These are phyloP conservation scores for Sinosuthora webbiana DNA, from an alignment of 2,113 vertebrate species.

Conservation along the genomic window DNA sequence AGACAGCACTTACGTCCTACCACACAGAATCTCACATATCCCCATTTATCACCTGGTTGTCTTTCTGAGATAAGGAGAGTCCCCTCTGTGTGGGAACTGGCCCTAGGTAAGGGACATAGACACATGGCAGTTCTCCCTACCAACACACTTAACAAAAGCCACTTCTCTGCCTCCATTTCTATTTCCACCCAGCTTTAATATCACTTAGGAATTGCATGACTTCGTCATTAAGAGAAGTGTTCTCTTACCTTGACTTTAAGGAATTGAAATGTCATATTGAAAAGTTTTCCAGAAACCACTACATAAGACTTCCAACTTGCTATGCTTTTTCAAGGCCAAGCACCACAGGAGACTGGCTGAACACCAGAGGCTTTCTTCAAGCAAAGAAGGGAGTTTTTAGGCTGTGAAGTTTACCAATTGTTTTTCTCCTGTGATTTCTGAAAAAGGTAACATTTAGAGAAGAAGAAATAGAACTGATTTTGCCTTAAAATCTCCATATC, in stretches of 20 bases:
- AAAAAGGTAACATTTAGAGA: constrained; percentile 6
- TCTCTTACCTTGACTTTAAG: not conserved
- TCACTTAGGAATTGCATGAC: not conserved
- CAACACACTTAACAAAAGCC: not conserved
- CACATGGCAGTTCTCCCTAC: not conserved
- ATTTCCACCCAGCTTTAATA: not conserved
- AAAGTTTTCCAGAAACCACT: not conserved
- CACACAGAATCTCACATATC: not conserved
- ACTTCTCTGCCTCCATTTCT: not conserved
- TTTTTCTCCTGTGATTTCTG: not conserved
- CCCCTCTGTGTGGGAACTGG: not conserved
- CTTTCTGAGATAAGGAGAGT: not conserved
- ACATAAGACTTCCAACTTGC: not conserved
- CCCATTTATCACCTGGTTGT: not conserved
- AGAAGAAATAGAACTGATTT: constrained; percentile 25
- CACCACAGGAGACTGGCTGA: not conserved
- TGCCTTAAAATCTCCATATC: constrained; percentile 43
- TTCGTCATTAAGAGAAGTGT: not conserved
- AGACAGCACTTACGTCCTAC: not conserved
- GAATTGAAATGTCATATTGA: not conserved
- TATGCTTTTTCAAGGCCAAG: not conserved
- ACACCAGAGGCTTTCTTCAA: not conserved
- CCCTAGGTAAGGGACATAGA: not conserved
- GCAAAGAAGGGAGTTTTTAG: not conserved
- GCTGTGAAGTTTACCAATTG: not conserved